Evolutionary conservation across 23 tunicate species (phyloP).

Genomic region (Halocynthia roretzi): DNA sequence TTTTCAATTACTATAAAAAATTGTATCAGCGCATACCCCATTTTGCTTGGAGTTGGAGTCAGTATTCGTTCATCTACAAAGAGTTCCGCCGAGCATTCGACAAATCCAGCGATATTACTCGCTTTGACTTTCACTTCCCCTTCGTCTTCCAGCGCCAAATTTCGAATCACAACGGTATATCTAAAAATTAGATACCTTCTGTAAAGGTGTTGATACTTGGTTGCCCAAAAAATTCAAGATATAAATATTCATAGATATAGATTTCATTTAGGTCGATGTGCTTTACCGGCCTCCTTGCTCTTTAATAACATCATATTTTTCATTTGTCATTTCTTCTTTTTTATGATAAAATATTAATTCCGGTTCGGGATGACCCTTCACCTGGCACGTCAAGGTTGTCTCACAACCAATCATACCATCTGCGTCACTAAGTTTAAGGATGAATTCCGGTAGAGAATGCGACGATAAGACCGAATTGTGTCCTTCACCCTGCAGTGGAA

Average conservation of each 20-base stretch:
- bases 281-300: conserved; percentile 6
- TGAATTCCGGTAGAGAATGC: neutral
- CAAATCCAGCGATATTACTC: conserved; percentile 14
- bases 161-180: conserved; percentile 1
- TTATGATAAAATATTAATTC: conserved; percentile 14
- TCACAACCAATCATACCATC: conserved; percentile 6
- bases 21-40: neutral
- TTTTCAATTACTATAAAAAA: neutral
- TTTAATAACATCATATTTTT: neutral
- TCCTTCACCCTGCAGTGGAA: too few relatives aligned
- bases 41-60: conserved; percentile 8
- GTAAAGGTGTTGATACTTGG: too few relatives aligned
- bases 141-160: conserved; percentile 22
- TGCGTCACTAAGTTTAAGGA: neutral
- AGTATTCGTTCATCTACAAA: conserved; percentile 13
- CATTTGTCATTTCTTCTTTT: conserved; percentile 6
- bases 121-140: conserved; percentile 12
- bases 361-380: conserved; percentile 18
- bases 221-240: too few relatives aligned
- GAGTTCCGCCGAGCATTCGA: conserved; percentile 5
- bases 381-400: neutral
- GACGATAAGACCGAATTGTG: too few relatives aligned
- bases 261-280: neutral
- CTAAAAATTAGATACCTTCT: neutral
- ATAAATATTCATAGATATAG: too few relatives aligned